These are phyloP conservation scores for Desoria tigrina DNA, from an alignment of 2,888 invertebrate genomes.

Conservation along the genomic window DNA sequence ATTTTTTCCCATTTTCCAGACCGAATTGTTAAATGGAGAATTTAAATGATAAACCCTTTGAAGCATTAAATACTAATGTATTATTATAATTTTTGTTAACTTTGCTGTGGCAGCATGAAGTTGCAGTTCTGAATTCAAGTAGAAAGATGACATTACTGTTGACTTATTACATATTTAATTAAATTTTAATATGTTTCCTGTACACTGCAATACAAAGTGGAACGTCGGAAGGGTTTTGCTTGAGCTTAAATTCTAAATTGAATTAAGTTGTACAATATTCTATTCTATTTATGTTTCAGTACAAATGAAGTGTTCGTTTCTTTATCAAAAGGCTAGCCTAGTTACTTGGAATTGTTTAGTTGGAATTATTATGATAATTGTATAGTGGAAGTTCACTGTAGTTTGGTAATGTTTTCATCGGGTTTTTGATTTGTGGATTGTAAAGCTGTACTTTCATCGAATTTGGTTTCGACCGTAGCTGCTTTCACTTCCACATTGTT, in stretches of 20 bases:
- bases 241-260: conserved; percentile 2
- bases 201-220: no score
- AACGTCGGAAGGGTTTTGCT: neutral
- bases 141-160: no score
- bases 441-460: conserved; percentile 5
- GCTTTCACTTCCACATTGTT: neutral
- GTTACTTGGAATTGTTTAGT: neutral
- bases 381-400: conserved; percentile 6
- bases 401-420: neutral
- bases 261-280: neutral
- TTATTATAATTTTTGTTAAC: no score
- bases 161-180: no score
- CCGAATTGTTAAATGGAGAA: no score
- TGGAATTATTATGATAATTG: conserved; percentile 4
- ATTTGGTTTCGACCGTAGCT: neutral
- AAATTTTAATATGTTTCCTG: no score
- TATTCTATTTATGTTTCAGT: neutral
- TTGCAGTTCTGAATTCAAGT: no score
- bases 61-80: no score
- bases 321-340: conserved; percentile 4
- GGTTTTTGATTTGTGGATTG: neutral
- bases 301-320: conserved; percentile 4
- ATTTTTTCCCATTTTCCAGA: no score
- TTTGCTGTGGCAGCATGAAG: no score
- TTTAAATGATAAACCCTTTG: no score